These are phyloP conservation scores for Bombyx mandarina DNA, from an alignment of 1,140 invertebrate species.

Conservation along the genomic window DNA sequence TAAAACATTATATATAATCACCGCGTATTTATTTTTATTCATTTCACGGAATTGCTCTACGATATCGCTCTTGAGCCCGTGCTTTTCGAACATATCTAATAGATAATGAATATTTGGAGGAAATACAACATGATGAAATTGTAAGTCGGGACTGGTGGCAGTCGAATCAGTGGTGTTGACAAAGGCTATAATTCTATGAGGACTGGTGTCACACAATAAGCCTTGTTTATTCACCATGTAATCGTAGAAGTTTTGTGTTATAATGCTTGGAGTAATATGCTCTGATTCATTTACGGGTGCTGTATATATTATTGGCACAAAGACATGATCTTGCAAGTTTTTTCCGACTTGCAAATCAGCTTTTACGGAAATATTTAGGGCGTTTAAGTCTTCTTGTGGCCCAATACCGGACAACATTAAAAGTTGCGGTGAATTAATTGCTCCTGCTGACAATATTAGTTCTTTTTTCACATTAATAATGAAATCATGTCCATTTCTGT, in stretches of 20 bases:
- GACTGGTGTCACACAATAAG: slow-evolving; percentile 15
- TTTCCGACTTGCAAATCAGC: neutral
- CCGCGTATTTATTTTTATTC: slow-evolving; percentile 45
- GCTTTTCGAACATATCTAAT: slow-evolving; percentile 24
- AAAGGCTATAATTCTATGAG: slow-evolving; percentile 30
- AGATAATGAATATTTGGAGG: slow-evolving; percentile 22
- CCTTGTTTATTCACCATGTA: slow-evolving; percentile 21
- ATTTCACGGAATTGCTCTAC: slow-evolving; percentile 21
- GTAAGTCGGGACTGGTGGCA: slow-evolving; percentile 29
- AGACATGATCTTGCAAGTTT: slow-evolving; percentile 1
- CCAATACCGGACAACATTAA: neutral
- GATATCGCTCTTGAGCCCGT: slow-evolving; percentile 23
- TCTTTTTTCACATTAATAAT: slow-evolving; percentile 1
- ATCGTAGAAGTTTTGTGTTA: too few species aligned
- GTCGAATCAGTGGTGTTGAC: slow-evolving; percentile 28
- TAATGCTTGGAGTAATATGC: too few species aligned
- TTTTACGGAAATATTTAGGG: neutral
- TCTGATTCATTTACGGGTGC: slow-evolving; percentile 15
- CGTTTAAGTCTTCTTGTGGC: neutral
- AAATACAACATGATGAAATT: slow-evolving; percentile 30
- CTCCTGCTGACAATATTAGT: neutral
- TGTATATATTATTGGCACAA: slow-evolving; percentile 13
- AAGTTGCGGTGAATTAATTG: slow-evolving; percentile 3
- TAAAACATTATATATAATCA: slow-evolving; percentile 54
- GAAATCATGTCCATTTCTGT: neutral